Base-by-base conservation (phyloP, 1,140 invertebrate genomes). In the Drosophila willistoni region DNA sequence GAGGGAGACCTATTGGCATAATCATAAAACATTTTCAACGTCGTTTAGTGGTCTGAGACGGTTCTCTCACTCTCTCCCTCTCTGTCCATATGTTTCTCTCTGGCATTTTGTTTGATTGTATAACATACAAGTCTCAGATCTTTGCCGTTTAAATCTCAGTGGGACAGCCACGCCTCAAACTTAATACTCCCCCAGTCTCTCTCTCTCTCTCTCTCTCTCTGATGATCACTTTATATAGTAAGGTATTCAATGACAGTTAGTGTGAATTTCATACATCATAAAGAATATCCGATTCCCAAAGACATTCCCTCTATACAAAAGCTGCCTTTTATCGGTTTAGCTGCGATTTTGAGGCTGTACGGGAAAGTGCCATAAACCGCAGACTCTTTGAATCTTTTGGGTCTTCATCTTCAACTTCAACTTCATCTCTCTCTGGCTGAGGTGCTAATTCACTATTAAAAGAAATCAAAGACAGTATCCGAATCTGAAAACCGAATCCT, bases 391-490 rank as follows among this genome's bases (percentile, higher is more conserved):
- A 19, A 19, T 51, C 44, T 51, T 47, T 22, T 22, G 7, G 19
- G 54, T 56, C 54, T 56, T 51, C 47, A 36, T 36, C 34, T 36
- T 10, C 34, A 36, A 10, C 34, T 36, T 13, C 2, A 39, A 39
- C 42, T 44, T 51, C 44, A 51, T 56, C 54, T 56, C 64, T 56
- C 54, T 56, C 64, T 36, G 60, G 47, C 47, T 59, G 51, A 89
- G 84, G 84, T 89, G 84, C 84, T 89, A 89, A 89, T 89, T 89
- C 84, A 89, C 84, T 75, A 89, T 89, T 89, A 89, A 89, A 87
- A 89, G 84, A 89, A 89, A 89, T 89, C 84, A 78, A 77, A 80
- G 64, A 69, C 44, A 25, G 60, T 61, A 55, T 64, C 25, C 29
- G 57, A 66, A 77, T 65, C 60, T 6, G 47, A 19, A 62, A 63